phyloP scores from a whole-genome alignment of 2,797 vertebrate species.

The Lerista edwardsae region DNA sequence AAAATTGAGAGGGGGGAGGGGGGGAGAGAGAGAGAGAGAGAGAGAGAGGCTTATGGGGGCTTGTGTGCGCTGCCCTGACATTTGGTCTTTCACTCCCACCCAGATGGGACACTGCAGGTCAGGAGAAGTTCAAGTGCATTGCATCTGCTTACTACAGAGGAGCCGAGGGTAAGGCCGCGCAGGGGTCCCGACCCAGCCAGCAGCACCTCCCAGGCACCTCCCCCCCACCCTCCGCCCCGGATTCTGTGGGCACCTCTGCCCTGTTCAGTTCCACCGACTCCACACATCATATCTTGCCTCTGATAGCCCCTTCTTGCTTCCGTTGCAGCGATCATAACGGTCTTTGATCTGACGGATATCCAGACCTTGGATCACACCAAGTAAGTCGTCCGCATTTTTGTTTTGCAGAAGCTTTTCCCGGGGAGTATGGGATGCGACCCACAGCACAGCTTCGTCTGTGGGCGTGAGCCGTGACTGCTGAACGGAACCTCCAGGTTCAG shows the following conservation, averaged over 20 bases:
- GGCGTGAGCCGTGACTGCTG: too few species aligned
- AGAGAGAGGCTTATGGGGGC: too few species aligned
- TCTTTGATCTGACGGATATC: constrained; percentile 90
- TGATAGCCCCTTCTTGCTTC: constrained; percentile 16
- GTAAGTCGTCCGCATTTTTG: constrained; percentile 72
- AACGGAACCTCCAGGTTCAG: background rate
- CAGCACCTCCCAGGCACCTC: background rate
- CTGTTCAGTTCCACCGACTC: background rate
- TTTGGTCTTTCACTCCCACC: constrained; percentile 38
- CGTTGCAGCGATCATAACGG: constrained; percentile 86
- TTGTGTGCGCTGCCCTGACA: constrained; percentile 54
- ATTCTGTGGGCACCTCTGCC: background rate
- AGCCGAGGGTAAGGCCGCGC: constrained; percentile 82
- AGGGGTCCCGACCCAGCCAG: constrained; percentile 2
- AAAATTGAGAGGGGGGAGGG: too few species aligned
- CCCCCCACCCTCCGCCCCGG: background rate
- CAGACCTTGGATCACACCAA: constrained; percentile 87
- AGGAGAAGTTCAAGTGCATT: constrained; percentile 96
- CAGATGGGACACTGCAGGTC: constrained; percentile 96
- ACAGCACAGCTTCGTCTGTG: too few species aligned
- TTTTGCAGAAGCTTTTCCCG: background rate
- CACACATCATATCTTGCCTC: constrained; percentile 10
- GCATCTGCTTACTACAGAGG: constrained; percentile 91
- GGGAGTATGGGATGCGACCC: background rate
- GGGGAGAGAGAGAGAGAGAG: too few species aligned